Base-by-base conservation (phyloP, 2,888 invertebrate species). In the Andrena dorsata region DNA sequence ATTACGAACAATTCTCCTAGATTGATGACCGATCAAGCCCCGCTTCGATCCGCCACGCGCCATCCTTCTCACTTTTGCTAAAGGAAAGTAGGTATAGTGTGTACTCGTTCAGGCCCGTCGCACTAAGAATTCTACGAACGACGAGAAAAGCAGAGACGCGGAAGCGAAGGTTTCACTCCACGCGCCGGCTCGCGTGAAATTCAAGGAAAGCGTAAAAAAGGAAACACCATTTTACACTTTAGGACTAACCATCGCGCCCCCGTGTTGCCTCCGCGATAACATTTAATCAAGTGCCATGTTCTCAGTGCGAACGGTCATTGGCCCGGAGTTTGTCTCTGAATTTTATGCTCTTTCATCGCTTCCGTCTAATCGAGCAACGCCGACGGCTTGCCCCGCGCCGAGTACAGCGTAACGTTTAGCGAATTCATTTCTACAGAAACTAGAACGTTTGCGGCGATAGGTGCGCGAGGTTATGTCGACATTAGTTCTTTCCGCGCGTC, bases 181-280 rank as follows among this genome's bases (percentile, higher is more conserved):
- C 35, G 35, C 35, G 35, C 10, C 35, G 35, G 10, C 35, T 35
- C 35, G 35, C 35, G 35, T 35, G 35, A 35, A 35, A 35, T 35
- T 41, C 16, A 16, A 41, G 41, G 41, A 41, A 41, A 41, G 41
- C 41, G 41, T 41, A 71, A 16, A 10, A 16, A 23, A 28, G 10
- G n/a, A 13, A 75, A 58, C 7, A 13, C 32, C 13, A 28, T 75
- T 32, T 60, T 16, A 20, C 20, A 13, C 47, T 60, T 13, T n/a
- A 66, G 20, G n/a, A 23, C 20, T 60, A 53, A 53, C 35, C 32
- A 70, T 61, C 51, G 35, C 32, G 49, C n/a, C 41, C 10, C 20
- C 30, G 35, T 56, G 20, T 53, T 13, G 23, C 13, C 20, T 10
- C n/a, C 6, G 7, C n/a, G 66, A 16, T 56, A 28, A 56, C 20